Conservation (phyloP, 2,888 invertebrate genomes). For the Tinea semifulvella region DNA sequence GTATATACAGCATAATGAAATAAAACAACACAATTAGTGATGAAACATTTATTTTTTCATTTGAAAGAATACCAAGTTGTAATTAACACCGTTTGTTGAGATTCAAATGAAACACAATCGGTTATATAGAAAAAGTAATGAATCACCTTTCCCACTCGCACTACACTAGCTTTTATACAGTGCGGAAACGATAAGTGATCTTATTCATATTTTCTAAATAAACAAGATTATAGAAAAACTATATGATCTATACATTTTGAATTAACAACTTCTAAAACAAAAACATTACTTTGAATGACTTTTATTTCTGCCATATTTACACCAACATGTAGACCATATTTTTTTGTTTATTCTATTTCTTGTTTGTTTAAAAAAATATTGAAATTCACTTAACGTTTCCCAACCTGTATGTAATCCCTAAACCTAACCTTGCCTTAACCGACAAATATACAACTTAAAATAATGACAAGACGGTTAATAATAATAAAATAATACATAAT, state of each 20-base stretch:
- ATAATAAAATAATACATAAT: conserved; percentile 10
- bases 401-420: too few relatives aligned
- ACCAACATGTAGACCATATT: too few relatives aligned
- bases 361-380: too few relatives aligned
- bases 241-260: too few relatives aligned
- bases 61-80: conserved; percentile 65
- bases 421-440: conserved; percentile 43
- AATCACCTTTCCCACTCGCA: not conserved
- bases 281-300: too few relatives aligned
- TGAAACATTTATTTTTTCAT: conserved; percentile 66
- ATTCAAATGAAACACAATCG: conserved; percentile 55
- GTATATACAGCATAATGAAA: conserved; percentile 27
- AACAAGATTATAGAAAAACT: too few relatives aligned
- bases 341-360: too few relatives aligned
- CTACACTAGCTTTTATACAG: conserved; percentile 47
- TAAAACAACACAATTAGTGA: conserved; percentile 38
- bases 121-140: conserved; percentile 28
- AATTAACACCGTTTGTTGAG: conserved; percentile 59
- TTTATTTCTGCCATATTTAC: too few relatives aligned
- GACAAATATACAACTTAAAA: conserved; percentile 65
- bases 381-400: too few relatives aligned
- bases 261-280: too few relatives aligned
- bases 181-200: too few relatives aligned
- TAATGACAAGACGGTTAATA: conserved; percentile 67
- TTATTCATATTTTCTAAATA: too few relatives aligned